Conservation (phyloP, 2,797 vertebrate genomes). For the Emydoidea blandingii region DNA sequence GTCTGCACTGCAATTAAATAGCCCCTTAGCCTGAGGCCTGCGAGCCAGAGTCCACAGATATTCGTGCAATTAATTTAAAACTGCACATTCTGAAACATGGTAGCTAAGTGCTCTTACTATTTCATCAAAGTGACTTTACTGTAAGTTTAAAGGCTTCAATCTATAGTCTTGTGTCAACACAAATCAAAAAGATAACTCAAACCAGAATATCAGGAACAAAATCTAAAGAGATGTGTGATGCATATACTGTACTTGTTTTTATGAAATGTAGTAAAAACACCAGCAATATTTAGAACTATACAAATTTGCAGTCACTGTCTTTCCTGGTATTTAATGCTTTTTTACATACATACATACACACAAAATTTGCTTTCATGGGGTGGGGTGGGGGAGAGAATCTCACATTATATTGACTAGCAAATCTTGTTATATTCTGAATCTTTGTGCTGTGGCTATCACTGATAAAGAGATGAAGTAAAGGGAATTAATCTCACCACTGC, state of each 20-base stretch:
- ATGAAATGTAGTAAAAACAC: neutral
- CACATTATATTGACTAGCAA: neutral
- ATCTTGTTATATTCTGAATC: neutral
- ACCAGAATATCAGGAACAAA: neutral
- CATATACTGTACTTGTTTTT: too few relatives aligned
- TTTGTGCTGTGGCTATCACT: neutral
- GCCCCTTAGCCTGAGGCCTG: neutral
- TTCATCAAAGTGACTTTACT: neutral
- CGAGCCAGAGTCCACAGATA: neutral
- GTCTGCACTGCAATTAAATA: neutral
- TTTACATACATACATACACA: neutral
- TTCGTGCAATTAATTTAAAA: neutral
- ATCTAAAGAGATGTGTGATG: neutral
- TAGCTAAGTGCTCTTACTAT: neutral
- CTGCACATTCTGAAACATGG: neutral
- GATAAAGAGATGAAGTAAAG: neutral
- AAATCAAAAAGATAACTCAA: neutral
- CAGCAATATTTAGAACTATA: neutral
- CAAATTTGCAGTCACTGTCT: neutral
- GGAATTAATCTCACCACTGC: neutral
- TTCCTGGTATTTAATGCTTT: neutral
- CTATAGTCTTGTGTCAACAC: neutral
- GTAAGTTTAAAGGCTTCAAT: neutral
- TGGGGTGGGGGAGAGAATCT: fast-evolving
- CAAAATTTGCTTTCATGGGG: neutral